Conservation (phyloP, 2,113 vertebrate species). For the Zosterops hypoxanthus region DNA sequence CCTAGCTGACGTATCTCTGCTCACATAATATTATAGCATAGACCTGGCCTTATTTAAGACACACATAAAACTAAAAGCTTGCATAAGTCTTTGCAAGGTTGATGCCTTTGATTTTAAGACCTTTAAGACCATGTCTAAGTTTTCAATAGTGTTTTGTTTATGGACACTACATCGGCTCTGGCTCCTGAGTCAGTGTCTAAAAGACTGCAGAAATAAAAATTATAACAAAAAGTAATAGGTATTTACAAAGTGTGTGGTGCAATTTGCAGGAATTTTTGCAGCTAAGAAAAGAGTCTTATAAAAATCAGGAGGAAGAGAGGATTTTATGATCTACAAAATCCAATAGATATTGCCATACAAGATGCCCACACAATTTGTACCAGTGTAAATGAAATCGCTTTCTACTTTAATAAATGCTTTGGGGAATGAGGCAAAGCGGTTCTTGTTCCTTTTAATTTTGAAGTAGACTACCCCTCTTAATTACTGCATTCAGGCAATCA, state of each 20-base stretch:
- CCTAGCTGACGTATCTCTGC: neutral
- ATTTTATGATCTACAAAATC: constrained; percentile 18
- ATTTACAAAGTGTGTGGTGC: neutral
- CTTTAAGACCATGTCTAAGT: neutral
- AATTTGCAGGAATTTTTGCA: neutral
- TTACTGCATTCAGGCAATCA: neutral
- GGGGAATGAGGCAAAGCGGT: neutral
- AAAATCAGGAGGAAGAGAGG: neutral
- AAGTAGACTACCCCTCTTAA: neutral
- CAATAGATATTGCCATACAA: neutral
- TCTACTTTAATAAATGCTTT: constrained; percentile 16
- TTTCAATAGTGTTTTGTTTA: neutral
- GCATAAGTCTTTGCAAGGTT: neutral
- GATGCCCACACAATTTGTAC: neutral
- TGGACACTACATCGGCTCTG: neutral
- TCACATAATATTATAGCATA: neutral
- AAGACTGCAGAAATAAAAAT: neutral
- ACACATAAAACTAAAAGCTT: neutral
- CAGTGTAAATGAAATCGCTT: neutral
- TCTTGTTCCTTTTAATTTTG: constrained; percentile 17
- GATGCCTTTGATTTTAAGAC: neutral
- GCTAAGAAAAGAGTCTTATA: neutral
- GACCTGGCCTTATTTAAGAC: neutral
- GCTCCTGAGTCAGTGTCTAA: neutral
- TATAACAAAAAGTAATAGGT: neutral